Evolutionary conservation across 2,888 invertebrate genomes (phyloP).

Genomic region (Eustalomyia histrio): DNA sequence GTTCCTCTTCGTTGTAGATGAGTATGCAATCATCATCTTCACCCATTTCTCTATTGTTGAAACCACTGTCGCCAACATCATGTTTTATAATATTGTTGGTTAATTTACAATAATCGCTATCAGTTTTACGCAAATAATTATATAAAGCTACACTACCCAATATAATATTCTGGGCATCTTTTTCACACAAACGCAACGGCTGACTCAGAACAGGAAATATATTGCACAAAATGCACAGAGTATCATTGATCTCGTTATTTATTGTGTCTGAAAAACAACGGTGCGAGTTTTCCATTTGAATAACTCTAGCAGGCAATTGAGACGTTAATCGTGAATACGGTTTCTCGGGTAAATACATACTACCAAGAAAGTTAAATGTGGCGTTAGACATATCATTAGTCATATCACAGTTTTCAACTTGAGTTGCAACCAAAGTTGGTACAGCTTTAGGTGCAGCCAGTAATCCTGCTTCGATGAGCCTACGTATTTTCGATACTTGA

Average conservation of each 20-base stretch:
- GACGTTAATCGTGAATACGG: constrained; percentile 11
- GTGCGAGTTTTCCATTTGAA: neutral
- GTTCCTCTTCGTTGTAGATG: constrained; percentile 74
- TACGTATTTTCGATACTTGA: constrained; percentile 74
- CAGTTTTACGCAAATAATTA: constrained; percentile 77
- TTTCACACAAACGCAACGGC: constrained; percentile 75
- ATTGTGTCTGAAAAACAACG: neutral
- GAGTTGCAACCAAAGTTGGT: neutral
- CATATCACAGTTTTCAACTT: constrained; percentile 26
- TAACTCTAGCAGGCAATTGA: neutral
- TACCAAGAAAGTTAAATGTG: constrained; percentile 27
- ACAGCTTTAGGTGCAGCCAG: constrained; percentile 38
- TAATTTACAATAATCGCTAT: constrained; percentile 73
- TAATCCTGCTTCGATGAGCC: constrained; percentile 68
- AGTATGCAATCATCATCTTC: constrained; percentile 75
- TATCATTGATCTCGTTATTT: constrained; percentile 66
- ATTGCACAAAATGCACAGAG: constrained; percentile 75
- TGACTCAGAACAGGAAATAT: constrained; percentile 76
- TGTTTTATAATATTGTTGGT: constrained; percentile 69
- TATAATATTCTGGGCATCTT: constrained; percentile 76
- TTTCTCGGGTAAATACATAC: constrained; percentile 24
- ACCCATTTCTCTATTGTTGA: constrained; percentile 62
- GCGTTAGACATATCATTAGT: neutral
- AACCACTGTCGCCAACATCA: neutral
- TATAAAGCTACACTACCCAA: constrained; percentile 77